Conservation (phyloP, 37 sponge, comb jelly and placozoan species). For the Halichondria panicea region DNA sequence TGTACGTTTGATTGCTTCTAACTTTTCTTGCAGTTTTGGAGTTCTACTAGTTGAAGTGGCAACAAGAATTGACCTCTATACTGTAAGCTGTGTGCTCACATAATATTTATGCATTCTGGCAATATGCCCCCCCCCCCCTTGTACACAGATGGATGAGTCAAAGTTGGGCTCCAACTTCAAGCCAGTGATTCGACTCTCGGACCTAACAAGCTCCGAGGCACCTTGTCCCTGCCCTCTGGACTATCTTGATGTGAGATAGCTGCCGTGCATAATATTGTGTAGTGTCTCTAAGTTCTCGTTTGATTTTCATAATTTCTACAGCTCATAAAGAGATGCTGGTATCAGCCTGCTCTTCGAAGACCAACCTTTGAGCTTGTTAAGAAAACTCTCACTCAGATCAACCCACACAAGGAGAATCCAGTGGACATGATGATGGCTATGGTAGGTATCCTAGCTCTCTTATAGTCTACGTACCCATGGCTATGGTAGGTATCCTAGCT, state of each 20-base stretch:
- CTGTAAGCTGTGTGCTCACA: constrained; percentile 34
- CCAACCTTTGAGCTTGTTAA: constrained; percentile 78
- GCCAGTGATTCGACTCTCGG: constrained; percentile 38
- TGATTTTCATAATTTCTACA: background rate
- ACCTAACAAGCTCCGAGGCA: constrained; percentile 35
- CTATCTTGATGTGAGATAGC: constrained; percentile 55
- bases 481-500: background rate
- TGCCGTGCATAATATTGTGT: background rate
- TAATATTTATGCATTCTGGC: background rate
- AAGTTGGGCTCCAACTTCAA: constrained; percentile 22
- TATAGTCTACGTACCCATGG: background rate
- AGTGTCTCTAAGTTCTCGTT: background rate
- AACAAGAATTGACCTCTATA: constrained; percentile 72
- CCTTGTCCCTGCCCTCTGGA: constrained; percentile 74
- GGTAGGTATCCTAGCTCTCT: constrained; percentile 24
- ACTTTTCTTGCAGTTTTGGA: constrained; percentile 50
- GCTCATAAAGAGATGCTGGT: constrained; percentile 80
- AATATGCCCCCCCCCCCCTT: background rate
- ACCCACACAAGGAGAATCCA: constrained; percentile 78
- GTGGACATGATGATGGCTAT: constrained; percentile 92
- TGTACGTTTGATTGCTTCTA: constrained; percentile 4
- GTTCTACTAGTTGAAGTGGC: constrained; percentile 78
- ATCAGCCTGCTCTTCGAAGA: constrained; percentile 27
- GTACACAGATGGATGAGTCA: constrained; percentile 30
- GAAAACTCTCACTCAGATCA: constrained; percentile 59